Conservation (phyloP, 2,113 vertebrate species). For the Cacatua alba region DNA sequence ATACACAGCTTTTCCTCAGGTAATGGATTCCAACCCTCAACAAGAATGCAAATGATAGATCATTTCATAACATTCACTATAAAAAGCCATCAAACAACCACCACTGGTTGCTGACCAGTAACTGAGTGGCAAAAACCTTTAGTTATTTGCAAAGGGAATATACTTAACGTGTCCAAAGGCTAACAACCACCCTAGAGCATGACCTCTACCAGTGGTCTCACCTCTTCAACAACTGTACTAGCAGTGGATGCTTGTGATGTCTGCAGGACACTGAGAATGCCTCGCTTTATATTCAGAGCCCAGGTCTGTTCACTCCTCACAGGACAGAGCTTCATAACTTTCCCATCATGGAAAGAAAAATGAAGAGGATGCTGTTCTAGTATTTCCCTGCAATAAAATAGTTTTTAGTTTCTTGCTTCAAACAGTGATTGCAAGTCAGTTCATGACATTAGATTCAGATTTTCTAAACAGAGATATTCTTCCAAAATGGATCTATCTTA, state of each 20-base stretch:
- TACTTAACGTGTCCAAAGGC: neutral
- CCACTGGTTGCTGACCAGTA: neutral
- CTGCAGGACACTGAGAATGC: slow-evolving; percentile 87
- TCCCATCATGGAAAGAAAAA: slow-evolving; percentile 82
- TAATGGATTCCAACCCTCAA: neutral
- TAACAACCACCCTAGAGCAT: neutral
- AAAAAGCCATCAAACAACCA: neutral
- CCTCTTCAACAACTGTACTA: slow-evolving; percentile 77
- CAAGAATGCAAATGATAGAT: neutral
- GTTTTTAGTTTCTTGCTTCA: slow-evolving; percentile 76
- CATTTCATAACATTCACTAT: neutral
- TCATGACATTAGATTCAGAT: neutral
- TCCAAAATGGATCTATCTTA: neutral
- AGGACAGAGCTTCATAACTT: slow-evolving; percentile 83
- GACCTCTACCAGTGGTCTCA: slow-evolving; percentile 6
- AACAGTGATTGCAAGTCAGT: neutral
- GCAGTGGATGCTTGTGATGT: slow-evolving; percentile 42
- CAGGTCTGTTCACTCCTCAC: slow-evolving; percentile 79
- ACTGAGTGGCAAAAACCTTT: neutral
- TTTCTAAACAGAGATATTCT: neutral
- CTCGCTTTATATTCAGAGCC: slow-evolving; percentile 87
- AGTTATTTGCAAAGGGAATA: neutral
- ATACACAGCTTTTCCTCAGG: neutral
- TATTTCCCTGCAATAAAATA: slow-evolving; percentile 72
- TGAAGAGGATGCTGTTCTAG: slow-evolving; percentile 81